Base-by-base conservation (phyloP, 2,797 vertebrate species). In the Chromis chromis region DNA sequence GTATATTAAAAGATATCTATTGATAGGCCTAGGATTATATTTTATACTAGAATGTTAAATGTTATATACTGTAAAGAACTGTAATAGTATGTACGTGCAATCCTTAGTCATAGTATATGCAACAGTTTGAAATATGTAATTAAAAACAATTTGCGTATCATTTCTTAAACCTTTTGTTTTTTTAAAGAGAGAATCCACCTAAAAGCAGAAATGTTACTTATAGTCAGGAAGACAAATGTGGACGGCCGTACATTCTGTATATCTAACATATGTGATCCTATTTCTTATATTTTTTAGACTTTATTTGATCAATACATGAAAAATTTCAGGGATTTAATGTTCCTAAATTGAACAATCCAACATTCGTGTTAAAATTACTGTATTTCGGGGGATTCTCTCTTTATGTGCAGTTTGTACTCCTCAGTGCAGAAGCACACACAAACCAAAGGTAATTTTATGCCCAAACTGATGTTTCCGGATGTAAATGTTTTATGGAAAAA, bases 401-500 rank as follows among this genome's bases (percentile, higher is more conserved):
- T 85, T 65, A 27, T 42, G 89, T 85, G 83, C 78, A 19, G 58
- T 1, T 8, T 73, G 85, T 89, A 83, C 85, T 78, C 42, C 14
- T 79, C 53, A 36, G 88, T 87, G 85, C 85, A 81, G 74, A 85
- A 65, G 82, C 88, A 85, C 92, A 88, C 74, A 83, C 83, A 81
- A 92, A 94, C 94, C 94, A 95, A 95, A 95, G 93, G 90, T 90
- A 17, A 81, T 76, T 84, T 85, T 70, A 52, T 74, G 85, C 82
- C 89, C 87, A 86, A 65, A 73, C 59, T 54, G 60, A 88, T 78
- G 64, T 83, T 82, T 81, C 21, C 82, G 78, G 79, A 82, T 88
- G 76, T 88, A 85, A 80, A 84, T 79, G 76, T 84, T 89, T 82
- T 68, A 68, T 75, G 68, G 12, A 54, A 31, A 46, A 24, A 42